Evolutionary conservation across 2,888 invertebrate genomes (phyloP).

Genomic region (Lingula anatina): DNA sequence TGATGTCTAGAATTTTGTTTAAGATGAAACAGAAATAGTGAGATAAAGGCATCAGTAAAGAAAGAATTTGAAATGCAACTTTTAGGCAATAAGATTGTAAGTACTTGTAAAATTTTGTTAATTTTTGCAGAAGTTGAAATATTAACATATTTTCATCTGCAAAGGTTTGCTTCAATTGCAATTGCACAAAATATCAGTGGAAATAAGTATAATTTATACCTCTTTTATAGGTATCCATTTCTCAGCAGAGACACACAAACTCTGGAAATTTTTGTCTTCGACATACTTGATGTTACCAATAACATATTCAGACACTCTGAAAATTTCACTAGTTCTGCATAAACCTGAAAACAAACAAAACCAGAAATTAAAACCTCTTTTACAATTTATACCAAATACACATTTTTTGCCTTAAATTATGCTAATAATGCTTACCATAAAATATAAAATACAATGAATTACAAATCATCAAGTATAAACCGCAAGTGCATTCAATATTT

Average conservation of each 20-base stretch:
- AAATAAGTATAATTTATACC: conserved; percentile 22
- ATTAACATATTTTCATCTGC: no score
- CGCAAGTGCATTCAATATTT: no score
- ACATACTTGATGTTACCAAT: conserved; percentile 65
- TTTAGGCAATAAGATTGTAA: background rate
- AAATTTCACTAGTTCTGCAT: conserved; percentile 86
- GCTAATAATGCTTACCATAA: no score
- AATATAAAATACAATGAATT: no score
- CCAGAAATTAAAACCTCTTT: background rate
- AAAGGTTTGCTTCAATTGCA: background rate
- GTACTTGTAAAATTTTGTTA: no score
- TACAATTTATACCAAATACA: no score
- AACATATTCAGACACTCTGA: conserved; percentile 69
- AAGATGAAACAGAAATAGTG: background rate
- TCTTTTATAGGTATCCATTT: conserved; percentile 71
- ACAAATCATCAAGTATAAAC: no score
- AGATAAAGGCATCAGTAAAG: background rate
- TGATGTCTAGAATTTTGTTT: background rate
- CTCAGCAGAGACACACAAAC: conserved; percentile 85
- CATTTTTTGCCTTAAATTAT: no score
- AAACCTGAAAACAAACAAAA: conserved; percentile 54
- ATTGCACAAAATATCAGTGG: background rate
- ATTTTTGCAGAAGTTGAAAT: no score
- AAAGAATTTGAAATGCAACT: background rate
- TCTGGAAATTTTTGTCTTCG: conserved; percentile 76